Percentiles rank a stretch among this genome's conserved stretches.
These are phyloP conservation scores for Dendroctonus ponderosae DNA, from an alignment of 1,140 invertebrate genomes.

Conservation along the genomic window DNA sequence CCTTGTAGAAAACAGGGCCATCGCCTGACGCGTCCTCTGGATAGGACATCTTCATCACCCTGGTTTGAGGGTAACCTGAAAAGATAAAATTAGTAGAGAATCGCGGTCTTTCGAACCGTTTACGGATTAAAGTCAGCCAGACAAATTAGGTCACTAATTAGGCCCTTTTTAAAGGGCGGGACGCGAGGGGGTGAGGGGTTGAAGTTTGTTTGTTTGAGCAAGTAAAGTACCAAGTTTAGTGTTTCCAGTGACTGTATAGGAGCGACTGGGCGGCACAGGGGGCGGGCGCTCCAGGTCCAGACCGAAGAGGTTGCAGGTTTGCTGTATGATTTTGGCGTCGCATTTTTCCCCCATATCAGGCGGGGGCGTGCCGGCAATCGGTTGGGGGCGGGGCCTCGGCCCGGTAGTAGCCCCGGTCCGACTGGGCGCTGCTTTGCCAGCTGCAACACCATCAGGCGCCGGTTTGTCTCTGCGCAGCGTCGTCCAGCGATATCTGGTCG, in stretches of 20 bases:
- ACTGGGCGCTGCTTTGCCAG: conserved; percentile 23
- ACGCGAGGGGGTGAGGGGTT: too few relatives aligned
- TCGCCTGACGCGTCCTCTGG: conserved; percentile 59
- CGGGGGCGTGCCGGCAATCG: conserved; percentile 81
- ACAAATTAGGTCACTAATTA: too few relatives aligned
- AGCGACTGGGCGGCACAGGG: conserved; percentile 82
- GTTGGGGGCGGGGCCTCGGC: conserved; percentile 75
- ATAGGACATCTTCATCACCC: conserved; percentile 87
- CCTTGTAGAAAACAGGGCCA: conserved; percentile 66
- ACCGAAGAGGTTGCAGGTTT: conserved; percentile 86
- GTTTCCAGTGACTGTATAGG: conserved; percentile 87
- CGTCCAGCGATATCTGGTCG: conserved; percentile 64
- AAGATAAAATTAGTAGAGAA: neutral
- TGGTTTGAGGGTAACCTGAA: conserved; percentile 81
- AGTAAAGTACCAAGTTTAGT: conserved; percentile 66
- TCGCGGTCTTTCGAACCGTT: too few relatives aligned
- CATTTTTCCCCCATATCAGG: conserved; percentile 74
- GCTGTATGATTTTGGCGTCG: conserved; percentile 82
- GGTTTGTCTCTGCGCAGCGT: conserved; percentile 55
- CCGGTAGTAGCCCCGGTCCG: conserved; percentile 34
- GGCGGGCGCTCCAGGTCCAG: conserved; percentile 87
- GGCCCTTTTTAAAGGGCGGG: too few relatives aligned
- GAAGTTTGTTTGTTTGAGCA: neutral
- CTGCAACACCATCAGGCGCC: neutral
- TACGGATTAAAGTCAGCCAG: too few relatives aligned